Percentiles rank a stretch among this genome's conserved stretches.
phyloP scores from a whole-genome alignment of 2,113 vertebrate species.

The Grantiella picta region DNA sequence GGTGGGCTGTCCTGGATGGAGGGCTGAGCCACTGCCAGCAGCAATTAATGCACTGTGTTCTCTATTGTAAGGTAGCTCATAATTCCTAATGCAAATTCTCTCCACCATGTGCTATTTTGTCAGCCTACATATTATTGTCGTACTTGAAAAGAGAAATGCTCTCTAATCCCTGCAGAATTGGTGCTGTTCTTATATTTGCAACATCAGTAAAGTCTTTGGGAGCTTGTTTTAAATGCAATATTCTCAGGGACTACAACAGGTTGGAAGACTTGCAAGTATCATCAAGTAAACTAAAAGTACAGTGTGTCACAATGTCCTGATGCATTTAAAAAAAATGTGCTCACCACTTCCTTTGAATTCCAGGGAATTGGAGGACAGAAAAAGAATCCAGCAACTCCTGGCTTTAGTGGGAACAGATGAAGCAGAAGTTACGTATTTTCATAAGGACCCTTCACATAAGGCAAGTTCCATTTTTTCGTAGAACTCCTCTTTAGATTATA shows the following conservation, averaged over 20 bases:
- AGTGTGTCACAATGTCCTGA: not conserved
- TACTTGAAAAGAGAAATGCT: not conserved
- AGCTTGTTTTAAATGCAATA: not conserved
- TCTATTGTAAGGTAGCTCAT: not conserved
- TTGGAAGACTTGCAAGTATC: not conserved
- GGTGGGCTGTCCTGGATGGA: slow-evolving; percentile 58
- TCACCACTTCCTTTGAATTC: slow-evolving; percentile 33
- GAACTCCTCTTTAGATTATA: not conserved
- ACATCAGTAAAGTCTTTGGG: not conserved
- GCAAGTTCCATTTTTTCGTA: slow-evolving; percentile 56
- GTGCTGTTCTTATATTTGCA: not conserved
- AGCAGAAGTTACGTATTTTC: slow-evolving; percentile 91
- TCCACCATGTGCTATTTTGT: not conserved
- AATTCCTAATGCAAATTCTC: not conserved
- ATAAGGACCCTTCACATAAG: slow-evolving; percentile 89
- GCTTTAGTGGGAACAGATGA: slow-evolving; percentile 81
- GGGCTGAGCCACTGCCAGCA: not conserved
- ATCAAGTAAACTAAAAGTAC: not conserved
- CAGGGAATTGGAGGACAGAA: slow-evolving; percentile 93
- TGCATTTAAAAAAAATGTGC: not conserved
- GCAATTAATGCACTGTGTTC: accelerated
- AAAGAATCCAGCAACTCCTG: slow-evolving; percentile 92
- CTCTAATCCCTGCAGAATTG: not conserved
- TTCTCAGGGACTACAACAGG: not conserved
- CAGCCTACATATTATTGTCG: not conserved